A percentile compares a stretch with the other conserved stretches of the same genome.
Evolutionary conservation across 2,113 vertebrate genomes (phyloP).

Genomic region (Hippoglossus stenolepis): DNA sequence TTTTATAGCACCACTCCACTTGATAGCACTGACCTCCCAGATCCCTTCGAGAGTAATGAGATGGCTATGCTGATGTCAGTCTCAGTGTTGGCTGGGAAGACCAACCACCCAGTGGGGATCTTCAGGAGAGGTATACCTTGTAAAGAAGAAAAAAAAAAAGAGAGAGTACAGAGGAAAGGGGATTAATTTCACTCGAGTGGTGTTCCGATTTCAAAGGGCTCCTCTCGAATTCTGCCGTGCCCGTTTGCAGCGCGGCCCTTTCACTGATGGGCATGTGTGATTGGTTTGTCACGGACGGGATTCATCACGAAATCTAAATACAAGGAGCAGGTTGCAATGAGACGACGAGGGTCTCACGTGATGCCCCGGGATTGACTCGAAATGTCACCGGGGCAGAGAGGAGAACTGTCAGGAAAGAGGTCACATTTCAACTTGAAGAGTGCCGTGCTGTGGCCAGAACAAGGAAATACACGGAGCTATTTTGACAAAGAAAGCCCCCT

Average conservation of each 20-base stretch:
- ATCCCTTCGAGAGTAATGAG: slow-evolving; percentile 77
- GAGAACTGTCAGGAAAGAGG: slow-evolving; percentile 50
- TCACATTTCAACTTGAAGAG: slow-evolving; percentile 63
- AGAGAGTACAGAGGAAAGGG: slow-evolving; percentile 24
- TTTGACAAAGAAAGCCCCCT: slow-evolving; percentile 27
- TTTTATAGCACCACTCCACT: slow-evolving; percentile 82
- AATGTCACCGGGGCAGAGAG: slow-evolving; percentile 54
- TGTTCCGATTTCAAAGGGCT: slow-evolving; percentile 64
- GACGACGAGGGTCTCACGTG: slow-evolving; percentile 26
- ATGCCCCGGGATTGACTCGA: slow-evolving; percentile 44
- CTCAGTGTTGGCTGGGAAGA: slow-evolving; percentile 62
- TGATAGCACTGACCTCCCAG: slow-evolving; percentile 77
- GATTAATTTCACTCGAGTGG: slow-evolving; percentile 54
- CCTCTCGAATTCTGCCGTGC: slow-evolving; percentile 21
- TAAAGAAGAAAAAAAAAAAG: slow-evolving; percentile 44
- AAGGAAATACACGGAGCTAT: slow-evolving; percentile 54
- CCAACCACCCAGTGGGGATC: slow-evolving; percentile 53
- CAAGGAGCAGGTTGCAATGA: slow-evolving; percentile 19
- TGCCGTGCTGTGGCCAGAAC: slow-evolving; percentile 65
- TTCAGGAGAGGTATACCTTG: slow-evolving; percentile 45
- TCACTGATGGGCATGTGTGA: slow-evolving; percentile 54
- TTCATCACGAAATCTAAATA: slow-evolving; percentile 65
- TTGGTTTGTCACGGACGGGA: slow-evolving; percentile 53
- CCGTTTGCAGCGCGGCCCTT: slow-evolving; percentile 40
- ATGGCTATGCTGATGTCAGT: slow-evolving; percentile 72